Base-by-base conservation (phyloP, 2,797 vertebrate species). In the Ciconia nigra region DNA sequence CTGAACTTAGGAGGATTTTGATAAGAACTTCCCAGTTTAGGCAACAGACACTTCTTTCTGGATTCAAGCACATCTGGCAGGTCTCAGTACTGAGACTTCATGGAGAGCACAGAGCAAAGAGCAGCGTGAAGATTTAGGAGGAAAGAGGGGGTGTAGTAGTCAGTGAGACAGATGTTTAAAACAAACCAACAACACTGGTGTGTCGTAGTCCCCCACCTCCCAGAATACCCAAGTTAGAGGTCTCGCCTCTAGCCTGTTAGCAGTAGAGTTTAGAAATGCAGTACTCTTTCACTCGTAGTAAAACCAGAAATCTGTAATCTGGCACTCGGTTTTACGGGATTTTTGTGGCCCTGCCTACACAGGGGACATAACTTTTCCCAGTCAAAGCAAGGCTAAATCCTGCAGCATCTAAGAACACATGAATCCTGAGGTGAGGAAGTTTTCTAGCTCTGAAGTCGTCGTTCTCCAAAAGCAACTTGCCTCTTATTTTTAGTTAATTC, bases 331-430 rank as follows among this genome's bases (percentile, higher is more conserved):
- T 65, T 85, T 80, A 37, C 14, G 39, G 72, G 14, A 20, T 29
- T 81, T 66, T 70, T 37, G 51, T 22, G 57, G 29, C 12, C 29
- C 26, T 88, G 15, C 33, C 22, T 83, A 13, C 28, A 18, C 10
- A 33, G 71, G 9, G 24, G 35, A 29, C 0, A 0, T 31, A 31
- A 13, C 79, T 69, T 89, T 57, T 16, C 31, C n/a, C 29, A 20
- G 0, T 37, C 20, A 73, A 51, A 52, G 37, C 28, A 3, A 28
- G 49, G 46, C 54, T 57, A 58, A 83, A 22, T 61, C 21, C n/a
- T 65, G 41, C 46, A 41, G 25, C 13, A 4, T 0, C 0, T 42
- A 39, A 46, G 33, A 85, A 35, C 4, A 15, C 3, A 5, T 10
- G 33, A 61, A 62, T 57, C 5, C 4, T 35, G 41, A 37, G 28